Evolutionary conservation across 2,888 invertebrate species (phyloP), one percentile per base, ranked within the genome.

Genomic region (Dione juno): DNA sequence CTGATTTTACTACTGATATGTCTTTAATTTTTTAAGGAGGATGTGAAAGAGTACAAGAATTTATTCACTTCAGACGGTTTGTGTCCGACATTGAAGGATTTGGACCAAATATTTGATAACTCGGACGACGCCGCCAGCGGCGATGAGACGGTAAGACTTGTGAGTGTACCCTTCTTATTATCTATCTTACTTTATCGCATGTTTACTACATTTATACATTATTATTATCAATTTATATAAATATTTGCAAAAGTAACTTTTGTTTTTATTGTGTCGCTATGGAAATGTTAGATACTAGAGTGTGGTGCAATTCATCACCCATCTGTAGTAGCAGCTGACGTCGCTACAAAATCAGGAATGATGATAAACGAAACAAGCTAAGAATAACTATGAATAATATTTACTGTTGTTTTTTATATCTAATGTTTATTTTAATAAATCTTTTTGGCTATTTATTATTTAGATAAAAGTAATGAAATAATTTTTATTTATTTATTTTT

Each of bases 81-180:
- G 45, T 97, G 97, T 86, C 96, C 98, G 54, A 97, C 97, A 54
- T 95, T 96, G 78, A 96, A 97, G 84, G 99, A 99, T 92, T 95
- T 99, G 78, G 98, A 99, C 83, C 97, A 98, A 88, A 96, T 99
- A 83, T 99, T 99, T 92, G 97, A 98, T 86, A 97, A 98, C 86
- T 97, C 97, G 0, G 97, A 97, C 91, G 97, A 97, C 83, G 97
- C 97, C 72, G 96, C 97, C 78, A 97, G 97, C 84, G 96, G 97
- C 82, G 97, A 98, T 88, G 98, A 97, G 94, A 95, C 96, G 87
- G 97, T 97, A 94, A 95, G 94, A 92, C 88, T 91, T 90, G 92
- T 90, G 91, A 91, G 92, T 92, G 91, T 88, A 82, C 83, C 78
- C 80, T 75, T 78, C 74, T 76, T 77, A 75, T 76, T 78, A 77